Evolutionary conservation across 2,113 vertebrate species (phyloP), one percentile per base, ranked within the genome.

Genomic region (Serilophus lunatus): DNA sequence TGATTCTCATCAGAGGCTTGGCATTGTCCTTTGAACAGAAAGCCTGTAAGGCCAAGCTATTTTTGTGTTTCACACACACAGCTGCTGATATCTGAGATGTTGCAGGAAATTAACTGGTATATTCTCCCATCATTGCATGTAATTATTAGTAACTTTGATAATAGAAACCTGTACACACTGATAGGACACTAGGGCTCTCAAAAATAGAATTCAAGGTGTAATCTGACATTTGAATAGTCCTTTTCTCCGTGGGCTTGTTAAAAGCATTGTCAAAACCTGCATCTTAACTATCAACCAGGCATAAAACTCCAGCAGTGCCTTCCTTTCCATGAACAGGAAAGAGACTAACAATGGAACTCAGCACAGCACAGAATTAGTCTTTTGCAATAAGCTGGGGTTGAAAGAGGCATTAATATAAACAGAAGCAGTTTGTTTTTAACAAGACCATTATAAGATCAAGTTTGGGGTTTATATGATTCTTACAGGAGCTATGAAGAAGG

Each of bases 1-100:
- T 86, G 54, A 88, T 85, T 88, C 33, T 95, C 85, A 57, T 87
- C 47, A 71, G 64, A 94, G 33, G 20, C 25, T 42, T 77, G 53
- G 82, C 56, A 64, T 29, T 90, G 82, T 94, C 76, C 88, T 78
- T 71, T 49, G 59, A 83, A 93, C 35, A 90, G 36, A 75, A 93
- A 83, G 44, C n/a, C 74, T 18, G 26, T 35, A 86, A 88, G 84
- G 66, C 57, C 54, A 87, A 93, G 92, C 78, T 93, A 94, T 90
- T 94, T 90, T 88, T 59, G 65, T 82, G 50, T 78, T 92, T 86
- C 68, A 71, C 29, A 13, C 75, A 42, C 68, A 60, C 64, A 88
- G 93, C 68, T 92, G 88, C 71, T 80, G 87, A 2, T 79, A 65
- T 22, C 18, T 56, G 71, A 96, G 75, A 93, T 86, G 59, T 0